Base-by-base conservation (phyloP, 1,140 invertebrate genomes). In the Drosophila ficusphila region DNA sequence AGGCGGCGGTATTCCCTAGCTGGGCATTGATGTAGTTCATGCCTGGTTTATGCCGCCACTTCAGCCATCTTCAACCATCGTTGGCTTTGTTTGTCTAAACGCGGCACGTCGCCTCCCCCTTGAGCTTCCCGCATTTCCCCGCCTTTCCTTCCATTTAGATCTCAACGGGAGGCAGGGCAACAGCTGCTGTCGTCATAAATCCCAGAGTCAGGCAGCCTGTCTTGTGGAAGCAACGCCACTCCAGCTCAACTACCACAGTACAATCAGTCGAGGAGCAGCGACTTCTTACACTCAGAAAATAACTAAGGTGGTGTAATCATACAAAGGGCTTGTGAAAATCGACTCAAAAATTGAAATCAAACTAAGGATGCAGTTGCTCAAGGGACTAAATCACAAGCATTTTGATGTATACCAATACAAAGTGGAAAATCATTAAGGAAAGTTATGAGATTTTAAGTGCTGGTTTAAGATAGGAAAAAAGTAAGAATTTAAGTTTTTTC, bases 131-230 rank as follows among this genome's bases (percentile, higher is more conserved):
- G 23, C 48, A 7, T 12, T 16, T 46, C 19, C 57, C 14, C 48
- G 6, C 2, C 33, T 23, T 21, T 25, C n/a, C n/a, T n/a, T n/a
- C n/a, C n/a, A n/a, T 34, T 11, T 39, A 58, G 29, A 61, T 65
- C 58, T 64, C 54, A 41, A 34, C 18, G 38, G 42, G 62, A 65
- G 68, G 27, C 62, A 67, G 61, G 31, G 53, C 58, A 86, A 78
- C 81, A 86, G 67, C 51, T 79, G 79, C 81, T 76, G 61, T 86
- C 77, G 76, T 68, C 76, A 85, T 85, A 85, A 85, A 86, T 85
- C 81, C 69, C 71, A 46, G 56, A 68, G 21, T 47, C 46, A 73
- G 56, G n/a, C 46, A 36, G 34, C n/a, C 39, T 46, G 68, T 18
- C 7, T 7, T 11, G 25, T 5, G 54, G 25, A 60, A 31, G 42